Base-by-base conservation (phyloP, 2,797 vertebrate species). In the Tenualosa thibaudeaui region DNA sequence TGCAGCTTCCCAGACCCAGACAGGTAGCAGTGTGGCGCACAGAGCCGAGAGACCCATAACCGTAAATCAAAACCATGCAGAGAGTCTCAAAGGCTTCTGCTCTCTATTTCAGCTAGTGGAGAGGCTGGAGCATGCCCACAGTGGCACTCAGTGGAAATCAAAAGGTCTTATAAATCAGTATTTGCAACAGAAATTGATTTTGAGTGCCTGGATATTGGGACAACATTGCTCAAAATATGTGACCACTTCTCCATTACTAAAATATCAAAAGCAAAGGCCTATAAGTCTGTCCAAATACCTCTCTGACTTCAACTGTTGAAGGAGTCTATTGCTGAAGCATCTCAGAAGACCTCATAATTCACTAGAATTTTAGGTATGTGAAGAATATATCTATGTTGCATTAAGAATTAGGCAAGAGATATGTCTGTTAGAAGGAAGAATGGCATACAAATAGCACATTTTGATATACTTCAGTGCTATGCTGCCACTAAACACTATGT, bases 91-190 rank as follows among this genome's bases (percentile, higher is more conserved):
- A 75, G 68, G 37, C 68, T 15, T 43, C 68, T 43, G 68, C 37
- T 40, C 68, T 75, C 68, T n/a, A 75, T 75, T 75, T 75, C 37
- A 37, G 65, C 26, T 71, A 10, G 65, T 40, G 65, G 65, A 71
- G 31, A 40, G 0, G 31, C 68, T 43, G 68, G 68, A 22, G 24
- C 68, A 43, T 5, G 15, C 37, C 68, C 68, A 19, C 37, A 37
- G 37, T 75, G 40, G 68, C 68, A 75, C 68, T 75, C 37, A 19
- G 68, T 75, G 40, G 37, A 65, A 62, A 83, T 58, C 24, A 75
- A 75, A 8, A 43, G 37, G 15, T 5, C 68, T 75, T 43, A 51
- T 51, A 22, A 75, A 75, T 75, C 37, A 75, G 4, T 17, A 40
- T 43, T 75, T 75, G 40, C 5, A 37, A 75, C 68, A 40, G 31